Base-by-base conservation (phyloP, 1,140 invertebrate species). In the Drosophila equinoxialis region DNA sequence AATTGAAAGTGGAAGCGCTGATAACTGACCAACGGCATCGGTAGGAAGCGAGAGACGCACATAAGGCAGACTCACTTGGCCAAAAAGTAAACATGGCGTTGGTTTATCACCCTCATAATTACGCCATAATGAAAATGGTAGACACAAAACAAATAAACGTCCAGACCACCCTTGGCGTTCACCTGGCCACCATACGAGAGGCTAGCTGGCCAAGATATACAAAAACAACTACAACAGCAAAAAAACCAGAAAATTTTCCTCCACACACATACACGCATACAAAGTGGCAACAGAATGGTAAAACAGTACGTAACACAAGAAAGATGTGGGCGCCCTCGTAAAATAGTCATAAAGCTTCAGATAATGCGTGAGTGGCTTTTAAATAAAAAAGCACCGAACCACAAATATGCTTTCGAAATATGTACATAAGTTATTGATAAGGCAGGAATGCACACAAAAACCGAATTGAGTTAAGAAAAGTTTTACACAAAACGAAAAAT, bases 1-100 rank as follows among this genome's bases (percentile, higher is more conserved):
- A 87, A 87, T 87, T 87, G 84, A 89, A 87, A 81, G 81, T 89
- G 85, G 79, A 68, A 81, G 72, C 65, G 73, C 58, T 67, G 70
- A 86, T 87, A 83, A 79, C 71, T 79, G 82, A 58, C 61, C 57
- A 33, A 17, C 59, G 54, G n/a, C 51, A 68, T 64, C 60, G 61
- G 17, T 39, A 59, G 65, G 60, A 76, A 66, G 55, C 54, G 41
- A 35, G 68, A 57, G 39, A 6, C 58, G 60, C 71, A 57, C 37
- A 39, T 11, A 39, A 39, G 37, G 48, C 70, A 57, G 39, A 6
- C 58, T 74, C 71, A 63, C 26, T 57, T 41, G 69, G 20, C 68
- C 59, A 68, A 60, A 77, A 77, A 26, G 74, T 77, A 77, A 77
- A 71, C 74, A 77, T 57, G 41, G 45, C 45, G 67, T 51, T 66